A percentile compares a stretch with the other conserved stretches of the same genome.
phyloP scores from a whole-genome alignment of 1,140 invertebrate genomes.

The Heliconius eleuchia region DNA sequence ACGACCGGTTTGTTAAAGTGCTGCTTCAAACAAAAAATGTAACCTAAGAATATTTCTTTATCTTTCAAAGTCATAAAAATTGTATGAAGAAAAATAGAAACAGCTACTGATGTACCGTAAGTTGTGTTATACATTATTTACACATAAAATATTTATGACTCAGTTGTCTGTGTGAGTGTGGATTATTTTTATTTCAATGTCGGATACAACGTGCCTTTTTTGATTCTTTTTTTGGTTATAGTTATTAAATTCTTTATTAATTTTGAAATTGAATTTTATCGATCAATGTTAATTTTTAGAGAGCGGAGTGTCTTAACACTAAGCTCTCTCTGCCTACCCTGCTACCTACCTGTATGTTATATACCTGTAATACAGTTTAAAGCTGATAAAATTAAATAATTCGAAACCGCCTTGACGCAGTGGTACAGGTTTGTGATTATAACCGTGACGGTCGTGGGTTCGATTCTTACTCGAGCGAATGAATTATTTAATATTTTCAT shows the following conservation, averaged over 20 bases:
- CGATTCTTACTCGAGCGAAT: no score
- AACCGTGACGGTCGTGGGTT: no score
- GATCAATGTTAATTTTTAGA: not conserved
- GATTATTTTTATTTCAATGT: not conserved
- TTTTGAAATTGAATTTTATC: no score
- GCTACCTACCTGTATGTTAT: no score
- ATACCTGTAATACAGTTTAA: no score
- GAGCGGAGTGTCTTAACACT: no score
- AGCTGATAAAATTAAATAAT: no score
- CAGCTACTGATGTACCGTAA: not conserved
- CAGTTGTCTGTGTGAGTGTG: not conserved
- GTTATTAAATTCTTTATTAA: no score
- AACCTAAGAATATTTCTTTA: not conserved
- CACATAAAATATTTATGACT: not conserved
- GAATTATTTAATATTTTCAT: no score
- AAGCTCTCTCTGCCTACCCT: no score
- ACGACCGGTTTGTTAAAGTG: not conserved
- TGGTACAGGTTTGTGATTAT: no score
- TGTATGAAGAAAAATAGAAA: not conserved
- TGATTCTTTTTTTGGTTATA: not conserved
- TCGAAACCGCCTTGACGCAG: no score
- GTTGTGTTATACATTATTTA: not conserved
- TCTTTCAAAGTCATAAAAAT: not conserved
- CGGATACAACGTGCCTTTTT: not conserved
- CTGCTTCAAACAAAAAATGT: not conserved